A percentile compares a stretch with the other conserved stretches of the same genome.
phyloP scores from a whole-genome alignment of 2,797 vertebrate species.

The Malurus leucopterus region DNA sequence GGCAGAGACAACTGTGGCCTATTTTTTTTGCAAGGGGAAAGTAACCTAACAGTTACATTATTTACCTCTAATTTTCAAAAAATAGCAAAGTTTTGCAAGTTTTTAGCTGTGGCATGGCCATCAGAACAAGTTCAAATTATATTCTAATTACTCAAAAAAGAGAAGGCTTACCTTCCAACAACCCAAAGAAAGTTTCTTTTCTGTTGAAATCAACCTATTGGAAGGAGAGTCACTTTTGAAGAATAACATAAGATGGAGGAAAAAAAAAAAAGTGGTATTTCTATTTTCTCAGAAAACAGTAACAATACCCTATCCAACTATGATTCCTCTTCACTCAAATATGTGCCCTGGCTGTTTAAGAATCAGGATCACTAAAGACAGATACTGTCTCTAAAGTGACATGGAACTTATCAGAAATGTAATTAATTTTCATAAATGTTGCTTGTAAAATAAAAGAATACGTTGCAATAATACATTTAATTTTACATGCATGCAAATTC shows the following conservation, averaged over 20 bases:
- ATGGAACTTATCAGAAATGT: not conserved
- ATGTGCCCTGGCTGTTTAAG: not conserved
- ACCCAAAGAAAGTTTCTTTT: not conserved
- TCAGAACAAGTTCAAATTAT: not conserved
- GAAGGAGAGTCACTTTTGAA: not conserved
- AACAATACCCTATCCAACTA: not conserved
- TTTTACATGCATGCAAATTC: not conserved
- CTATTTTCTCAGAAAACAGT: not conserved
- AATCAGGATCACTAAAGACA: not conserved
- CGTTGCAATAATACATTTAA: not conserved
- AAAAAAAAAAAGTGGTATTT: not conserved
- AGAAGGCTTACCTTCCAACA: not conserved
- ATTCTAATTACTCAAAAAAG: not conserved
- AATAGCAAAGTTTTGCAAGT: no score
- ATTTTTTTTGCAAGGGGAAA: not conserved
- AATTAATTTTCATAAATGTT: not conserved
- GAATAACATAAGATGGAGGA: not conserved
- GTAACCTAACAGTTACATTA: not conserved
- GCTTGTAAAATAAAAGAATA: not conserved
- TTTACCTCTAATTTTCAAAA: no score
- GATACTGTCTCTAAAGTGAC: not conserved
- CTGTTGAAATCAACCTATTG: not conserved
- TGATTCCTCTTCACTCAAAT: not conserved
- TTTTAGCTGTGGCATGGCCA: not conserved
- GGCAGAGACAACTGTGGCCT: not conserved